Conservation (phyloP, 2,888 invertebrate species). For the Microctonus hyperodae region DNA sequence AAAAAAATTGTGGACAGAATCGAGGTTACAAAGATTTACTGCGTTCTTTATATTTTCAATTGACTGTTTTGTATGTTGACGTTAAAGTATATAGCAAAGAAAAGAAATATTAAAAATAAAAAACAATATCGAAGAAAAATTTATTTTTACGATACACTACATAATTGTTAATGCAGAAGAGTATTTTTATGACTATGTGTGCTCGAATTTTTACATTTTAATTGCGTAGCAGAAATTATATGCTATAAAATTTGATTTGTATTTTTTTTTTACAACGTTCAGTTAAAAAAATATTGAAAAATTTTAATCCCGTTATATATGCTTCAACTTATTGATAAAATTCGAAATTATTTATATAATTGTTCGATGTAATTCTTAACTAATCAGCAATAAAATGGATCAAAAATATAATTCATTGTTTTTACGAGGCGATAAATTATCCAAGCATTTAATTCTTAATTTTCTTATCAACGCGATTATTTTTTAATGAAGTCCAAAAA, state of each 20-base stretch:
- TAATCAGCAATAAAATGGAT: no score
- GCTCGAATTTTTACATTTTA: neutral
- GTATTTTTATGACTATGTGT: neutral
- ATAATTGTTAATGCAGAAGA: neutral
- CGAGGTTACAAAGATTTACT: constrained; percentile 5
- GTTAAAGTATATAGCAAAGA: neutral
- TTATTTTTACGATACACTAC: neutral
- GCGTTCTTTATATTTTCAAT: constrained; percentile 23
- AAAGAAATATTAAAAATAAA: neutral
- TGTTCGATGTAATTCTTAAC: no score
- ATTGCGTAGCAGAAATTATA: neutral
- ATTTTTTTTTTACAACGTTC: neutral
- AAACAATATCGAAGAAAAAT: neutral
- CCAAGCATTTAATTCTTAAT: no score
- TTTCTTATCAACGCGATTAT: no score
- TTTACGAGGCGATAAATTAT: no score
- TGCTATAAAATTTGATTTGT: neutral
- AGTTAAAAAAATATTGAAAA: neutral
- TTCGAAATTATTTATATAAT: no score
- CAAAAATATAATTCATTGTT: no score
- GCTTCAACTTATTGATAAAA: no score
- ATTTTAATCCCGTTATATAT: neutral
- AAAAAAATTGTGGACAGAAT: constrained; percentile 16
- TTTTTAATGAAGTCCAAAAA: no score
- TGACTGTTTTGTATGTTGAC: constrained; percentile 13